Evolutionary conservation across 2,113 vertebrate species (phyloP), one percentile per base, ranked within the genome.

Genomic region (Prochilodus magdalenae): DNA sequence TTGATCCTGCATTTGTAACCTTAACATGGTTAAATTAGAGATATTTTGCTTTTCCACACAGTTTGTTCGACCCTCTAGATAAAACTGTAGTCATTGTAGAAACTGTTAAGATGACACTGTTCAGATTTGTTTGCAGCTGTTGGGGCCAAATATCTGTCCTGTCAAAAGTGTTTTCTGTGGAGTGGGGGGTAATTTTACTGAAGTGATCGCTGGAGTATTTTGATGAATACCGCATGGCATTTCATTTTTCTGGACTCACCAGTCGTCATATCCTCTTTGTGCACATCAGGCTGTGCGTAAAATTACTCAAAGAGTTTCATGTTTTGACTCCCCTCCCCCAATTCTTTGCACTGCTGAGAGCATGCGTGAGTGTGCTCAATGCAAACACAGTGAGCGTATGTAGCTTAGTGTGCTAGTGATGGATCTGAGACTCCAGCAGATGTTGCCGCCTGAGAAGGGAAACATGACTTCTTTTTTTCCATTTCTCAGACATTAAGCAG

Each of bases 361-460:
- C 75, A 82, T 77, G 77, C 51, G 69, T 80, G 79, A 71, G 77
- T 82, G 75, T 76, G 80, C 77, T 83, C 81, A 85, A 69, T 60
- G 67, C 86, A 81, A 85, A 85, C 78, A 82, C 59, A 81, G 70
- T 40, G 27, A 81, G 71, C 62, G 66, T 75, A 79, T 73, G 44
- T 78, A 83, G 69, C 79, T 77, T 77, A 79, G 40, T 76, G 70
- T 26, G 26, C 65, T 85, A 80, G 71, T 83, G 78, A 82, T 79
- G 76, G 79, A 81, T 81, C 78, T 76, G 79, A 81, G 78, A 81
- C 82, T 87, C 71, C 77, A 85, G 75, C 86, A 87, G 86, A 87
- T 87, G 86, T 87, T 85, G 81, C 79, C 80, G 84, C 75, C 84
- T 85, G 71, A 70, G 55, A 81, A 82, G 69, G 76, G 84, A 83